Conservation (phyloP, 2,113 vertebrate genomes). For the Progne subis region DNA sequence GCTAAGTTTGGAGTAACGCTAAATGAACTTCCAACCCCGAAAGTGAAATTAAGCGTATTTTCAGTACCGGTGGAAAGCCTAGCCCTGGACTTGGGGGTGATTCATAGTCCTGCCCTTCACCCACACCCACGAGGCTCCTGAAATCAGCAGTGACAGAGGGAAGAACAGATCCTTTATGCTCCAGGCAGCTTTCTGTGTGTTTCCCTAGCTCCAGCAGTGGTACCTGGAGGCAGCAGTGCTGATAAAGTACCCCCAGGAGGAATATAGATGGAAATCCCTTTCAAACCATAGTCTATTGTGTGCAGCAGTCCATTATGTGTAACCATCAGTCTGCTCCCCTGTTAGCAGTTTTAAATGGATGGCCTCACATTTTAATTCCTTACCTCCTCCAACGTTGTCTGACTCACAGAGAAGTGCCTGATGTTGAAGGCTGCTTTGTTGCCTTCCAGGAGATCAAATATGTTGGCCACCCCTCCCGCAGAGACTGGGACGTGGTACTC, state of each 20-base stretch:
- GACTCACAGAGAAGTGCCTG: conserved; percentile 95
- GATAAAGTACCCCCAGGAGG: conserved; percentile 35
- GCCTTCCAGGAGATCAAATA: conserved; percentile 90
- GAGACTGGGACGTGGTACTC: conserved; percentile 90
- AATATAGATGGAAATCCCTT: conserved; percentile 42
- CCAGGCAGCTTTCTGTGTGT: neutral
- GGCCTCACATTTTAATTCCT: conserved; percentile 53
- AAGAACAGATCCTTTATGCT: neutral
- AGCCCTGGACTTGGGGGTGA: neutral
- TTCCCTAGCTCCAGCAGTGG: neutral
- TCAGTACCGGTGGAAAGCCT: neutral
- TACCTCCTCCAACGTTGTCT: conserved; percentile 96
- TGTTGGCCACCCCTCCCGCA: conserved; percentile 91
- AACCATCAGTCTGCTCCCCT: conserved; percentile 14
- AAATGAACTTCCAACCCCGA: neutral
- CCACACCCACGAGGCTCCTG: neutral
- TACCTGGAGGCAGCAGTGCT: neutral
- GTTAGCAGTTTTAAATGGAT: conserved; percentile 15
- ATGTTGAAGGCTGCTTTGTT: conserved; percentile 88
- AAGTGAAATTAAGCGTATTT: neutral
- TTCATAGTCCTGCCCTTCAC: neutral
- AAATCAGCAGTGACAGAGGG: neutral
- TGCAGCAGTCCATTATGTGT: conserved; percentile 18
- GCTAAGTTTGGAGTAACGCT: neutral
- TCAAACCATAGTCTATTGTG: conserved; percentile 4